Evolutionary conservation across 1,140 invertebrate genomes (phyloP), one percentile per base, ranked within the genome.

Genomic region (Drosophila cardini): DNA sequence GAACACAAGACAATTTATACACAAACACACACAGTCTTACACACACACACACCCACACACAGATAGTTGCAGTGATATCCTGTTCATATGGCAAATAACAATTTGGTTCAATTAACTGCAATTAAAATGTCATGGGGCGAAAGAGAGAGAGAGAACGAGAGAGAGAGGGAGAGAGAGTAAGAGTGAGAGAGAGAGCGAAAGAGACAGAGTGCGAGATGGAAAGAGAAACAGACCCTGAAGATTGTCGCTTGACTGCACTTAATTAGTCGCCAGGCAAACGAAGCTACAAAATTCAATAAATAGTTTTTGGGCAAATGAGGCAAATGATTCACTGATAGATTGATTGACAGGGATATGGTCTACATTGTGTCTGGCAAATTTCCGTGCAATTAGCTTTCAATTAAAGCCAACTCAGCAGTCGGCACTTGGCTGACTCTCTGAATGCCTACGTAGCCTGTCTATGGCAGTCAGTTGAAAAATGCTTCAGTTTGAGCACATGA

Each of bases 71-170:
- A 48, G 45, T 57, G 70, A 77, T 63, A 68, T 69, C 15, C 45
- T 72, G 55, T 43, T 55, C 57, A 73, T 62, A 78, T 76, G 45
- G 40, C 78, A 82, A 81, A 72, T 60, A 73, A 69, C 76, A 87
- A 86, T 86, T 85, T 85, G 53, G 62, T 60, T 78, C 78, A 85
- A 86, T 86, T 87, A 86, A 83, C 61, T 79, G 78, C 83, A 81
- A 81, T 86, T 81, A 81, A 69, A 43, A 62, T 64, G 42, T 62
- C 38, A 10, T 38, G 36, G 21, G 21, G 21, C 21, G 5, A 26
- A 3, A 56, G 16, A 63, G 50, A 43, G n/a, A n/a, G n/a, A n/a
- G n/a, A n/a, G n/a, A n/a, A n/a, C n/a, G n/a, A n/a, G n/a, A n/a
- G n/a, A n/a, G n/a, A n/a, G n/a, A n/a, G n/a, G 36, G 72, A 13